phyloP scores from a whole-genome alignment of 2,113 vertebrate genomes.

The Vireo altiloquus region DNA sequence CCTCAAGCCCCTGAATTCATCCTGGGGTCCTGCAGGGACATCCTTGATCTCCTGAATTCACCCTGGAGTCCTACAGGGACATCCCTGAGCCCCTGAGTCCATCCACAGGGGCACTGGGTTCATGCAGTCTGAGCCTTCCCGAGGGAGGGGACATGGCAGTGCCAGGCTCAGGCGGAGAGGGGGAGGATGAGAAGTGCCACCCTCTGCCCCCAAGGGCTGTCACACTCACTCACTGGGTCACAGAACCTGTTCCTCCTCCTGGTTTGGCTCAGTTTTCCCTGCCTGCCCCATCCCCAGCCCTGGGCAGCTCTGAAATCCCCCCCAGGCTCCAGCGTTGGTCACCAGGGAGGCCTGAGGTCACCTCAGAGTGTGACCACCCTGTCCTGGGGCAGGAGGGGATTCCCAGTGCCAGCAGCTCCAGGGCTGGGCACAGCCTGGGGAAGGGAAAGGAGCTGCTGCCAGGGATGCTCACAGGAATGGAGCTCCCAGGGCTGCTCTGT shows the following conservation, averaged over 20 bases:
- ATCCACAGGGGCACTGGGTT: too few relatives aligned
- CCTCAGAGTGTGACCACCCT: accelerated
- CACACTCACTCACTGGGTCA: accelerated
- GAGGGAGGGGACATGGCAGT: background rate
- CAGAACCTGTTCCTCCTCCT: accelerated
- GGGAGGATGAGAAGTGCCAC: background rate
- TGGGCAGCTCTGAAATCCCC: background rate
- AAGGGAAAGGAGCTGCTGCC: background rate
- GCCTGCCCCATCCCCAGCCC: background rate
- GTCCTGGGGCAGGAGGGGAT: background rate
- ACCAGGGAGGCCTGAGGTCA: background rate
- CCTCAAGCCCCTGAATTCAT: too few relatives aligned
- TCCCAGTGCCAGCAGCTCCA: background rate
- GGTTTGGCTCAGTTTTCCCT: background rate
- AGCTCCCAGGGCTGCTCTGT: background rate
- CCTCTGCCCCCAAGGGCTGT: background rate
- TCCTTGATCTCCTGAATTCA: too few relatives aligned
- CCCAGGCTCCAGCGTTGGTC: background rate
- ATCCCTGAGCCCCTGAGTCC: too few relatives aligned
- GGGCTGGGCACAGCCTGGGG: background rate
- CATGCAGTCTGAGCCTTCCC: background rate
- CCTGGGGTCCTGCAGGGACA: too few relatives aligned
- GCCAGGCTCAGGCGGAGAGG: background rate
- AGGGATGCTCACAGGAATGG: background rate
- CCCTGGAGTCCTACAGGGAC: too few relatives aligned